Conservation (phyloP, 2,113 vertebrate species). For the Scopus umbretta region DNA sequence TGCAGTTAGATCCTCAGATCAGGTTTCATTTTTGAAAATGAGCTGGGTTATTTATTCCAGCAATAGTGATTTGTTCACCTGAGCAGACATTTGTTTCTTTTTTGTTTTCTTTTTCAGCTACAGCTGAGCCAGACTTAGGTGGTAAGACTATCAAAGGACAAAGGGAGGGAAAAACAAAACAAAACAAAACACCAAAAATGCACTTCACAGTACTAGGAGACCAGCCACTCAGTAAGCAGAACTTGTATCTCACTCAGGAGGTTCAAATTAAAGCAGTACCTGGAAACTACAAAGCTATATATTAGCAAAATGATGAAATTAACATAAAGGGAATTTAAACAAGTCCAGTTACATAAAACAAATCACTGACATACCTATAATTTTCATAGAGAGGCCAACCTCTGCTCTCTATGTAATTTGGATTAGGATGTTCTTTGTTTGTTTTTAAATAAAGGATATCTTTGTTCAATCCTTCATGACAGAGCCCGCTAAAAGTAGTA, state of each 20-base stretch:
- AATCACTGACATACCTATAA: background rate
- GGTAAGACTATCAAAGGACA: background rate
- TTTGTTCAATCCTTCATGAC: background rate
- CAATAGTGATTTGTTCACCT: background rate
- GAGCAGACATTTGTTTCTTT: background rate
- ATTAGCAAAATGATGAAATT: constrained; percentile 6
- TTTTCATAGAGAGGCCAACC: background rate
- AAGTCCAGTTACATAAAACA: background rate
- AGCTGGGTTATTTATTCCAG: background rate
- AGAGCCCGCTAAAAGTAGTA: background rate
- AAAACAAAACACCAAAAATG: background rate
- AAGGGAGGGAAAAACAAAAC: fast-evolving
- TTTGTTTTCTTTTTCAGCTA: background rate
- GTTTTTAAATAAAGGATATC: background rate
- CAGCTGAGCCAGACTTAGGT: background rate
- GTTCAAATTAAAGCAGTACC: constrained; percentile 7
- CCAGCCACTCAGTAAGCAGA: background rate
- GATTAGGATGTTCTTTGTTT: background rate
- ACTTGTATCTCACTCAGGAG: background rate
- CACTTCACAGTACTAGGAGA: background rate
- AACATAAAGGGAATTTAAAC: constrained; percentile 7
- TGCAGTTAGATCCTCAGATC: background rate
- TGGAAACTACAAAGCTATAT: constrained; percentile 19
- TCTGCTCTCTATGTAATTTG: background rate
- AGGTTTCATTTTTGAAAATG: background rate